phyloP scores from a whole-genome alignment of 2,797 vertebrate genomes.

The Rhinichthys osculus region DNA sequence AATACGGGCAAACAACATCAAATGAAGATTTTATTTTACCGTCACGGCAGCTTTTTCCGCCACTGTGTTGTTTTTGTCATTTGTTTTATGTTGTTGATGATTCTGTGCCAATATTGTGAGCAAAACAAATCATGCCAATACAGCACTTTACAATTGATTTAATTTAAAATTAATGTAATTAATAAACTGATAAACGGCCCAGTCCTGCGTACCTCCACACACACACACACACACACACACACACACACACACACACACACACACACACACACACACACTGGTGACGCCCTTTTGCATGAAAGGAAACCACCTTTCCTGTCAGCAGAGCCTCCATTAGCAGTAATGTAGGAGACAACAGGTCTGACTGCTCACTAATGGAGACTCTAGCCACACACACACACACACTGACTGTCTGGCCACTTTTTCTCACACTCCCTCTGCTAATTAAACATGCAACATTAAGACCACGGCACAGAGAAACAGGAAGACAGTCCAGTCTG shows the following conservation, averaged over 20 bases:
- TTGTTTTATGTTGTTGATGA: background rate
- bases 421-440: conserved; percentile 56
- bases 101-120: background rate
- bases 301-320: conserved; percentile 69
- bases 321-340: conserved; percentile 69
- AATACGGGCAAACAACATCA: background rate
- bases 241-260: background rate
- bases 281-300: conserved; percentile 60
- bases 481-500: conserved; percentile 22
- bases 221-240: background rate
- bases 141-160: conserved; percentile 13
- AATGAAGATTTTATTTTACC: background rate
- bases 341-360: conserved; percentile 68
- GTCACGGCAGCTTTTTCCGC: no score
- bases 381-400: conserved; percentile 49
- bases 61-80: background rate
- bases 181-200: conserved; percentile 16
- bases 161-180: conserved; percentile 2
- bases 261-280: conserved; percentile 31
- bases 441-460: conserved; percentile 61
- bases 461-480: conserved; percentile 48
- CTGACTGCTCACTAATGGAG: conserved; percentile 69
- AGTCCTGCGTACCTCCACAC: conserved; percentile 18
- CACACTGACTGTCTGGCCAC: conserved; percentile 40
- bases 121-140: conserved; percentile 3